These are phyloP conservation scores for Phataginus tricuspis DNA, from an alignment of 2,797 vertebrate genomes.

Conservation along the genomic window DNA sequence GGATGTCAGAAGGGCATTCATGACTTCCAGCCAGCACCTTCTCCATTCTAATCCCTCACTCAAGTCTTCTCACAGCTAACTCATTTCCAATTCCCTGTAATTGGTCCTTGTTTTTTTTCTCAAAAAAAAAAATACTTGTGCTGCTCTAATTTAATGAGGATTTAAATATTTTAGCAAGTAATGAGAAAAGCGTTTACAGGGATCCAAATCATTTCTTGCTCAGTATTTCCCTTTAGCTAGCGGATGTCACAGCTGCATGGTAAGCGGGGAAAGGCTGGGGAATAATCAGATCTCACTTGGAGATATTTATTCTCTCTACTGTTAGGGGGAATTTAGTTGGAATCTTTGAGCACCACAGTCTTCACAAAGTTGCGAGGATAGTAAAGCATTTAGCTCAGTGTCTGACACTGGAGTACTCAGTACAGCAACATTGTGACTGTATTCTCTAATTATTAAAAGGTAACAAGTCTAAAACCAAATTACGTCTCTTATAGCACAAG, in stretches of 20 bases:
- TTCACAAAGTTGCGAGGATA: neutral
- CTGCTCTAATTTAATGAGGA: neutral
- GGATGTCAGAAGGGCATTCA: neutral
- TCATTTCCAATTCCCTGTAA: neutral
- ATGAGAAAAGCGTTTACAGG: neutral
- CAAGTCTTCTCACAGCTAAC: conserved; percentile 11
- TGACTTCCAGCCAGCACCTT: neutral
- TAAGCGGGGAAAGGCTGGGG: neutral
- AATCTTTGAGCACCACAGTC: neutral
- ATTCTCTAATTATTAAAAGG: neutral
- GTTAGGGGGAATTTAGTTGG: neutral
- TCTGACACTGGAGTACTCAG: neutral
- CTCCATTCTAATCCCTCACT: neutral
- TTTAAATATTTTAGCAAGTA: conserved; percentile 35
- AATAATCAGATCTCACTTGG: neutral
- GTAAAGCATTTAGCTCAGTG: neutral
- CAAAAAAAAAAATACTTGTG: neutral
- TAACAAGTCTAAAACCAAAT: neutral
- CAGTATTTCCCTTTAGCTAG: neutral
- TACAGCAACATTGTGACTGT: neutral
- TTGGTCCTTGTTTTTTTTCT: neutral
- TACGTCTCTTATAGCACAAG: neutral
- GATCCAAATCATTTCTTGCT: neutral
- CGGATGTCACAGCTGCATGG: neutral
- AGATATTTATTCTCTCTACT: neutral